phyloP scores from a whole-genome alignment of 1,140 invertebrate genomes.

The Watersipora subatra region DNA sequence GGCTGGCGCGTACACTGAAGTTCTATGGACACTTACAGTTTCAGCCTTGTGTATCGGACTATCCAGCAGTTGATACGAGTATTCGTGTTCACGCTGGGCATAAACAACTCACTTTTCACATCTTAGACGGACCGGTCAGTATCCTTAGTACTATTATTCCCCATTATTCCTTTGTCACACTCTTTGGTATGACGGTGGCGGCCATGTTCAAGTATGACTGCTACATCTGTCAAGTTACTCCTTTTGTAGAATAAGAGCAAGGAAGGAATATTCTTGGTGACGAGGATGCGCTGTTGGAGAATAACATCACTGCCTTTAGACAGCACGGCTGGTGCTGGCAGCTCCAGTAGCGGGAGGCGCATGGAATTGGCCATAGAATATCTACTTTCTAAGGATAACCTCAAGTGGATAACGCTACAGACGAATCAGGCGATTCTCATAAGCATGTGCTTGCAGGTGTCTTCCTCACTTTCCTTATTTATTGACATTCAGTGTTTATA shows the following conservation, averaged over 20 bases:
- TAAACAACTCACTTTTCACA: conserved; percentile 59
- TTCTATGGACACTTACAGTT: conserved; percentile 82
- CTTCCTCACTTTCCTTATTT: no score
- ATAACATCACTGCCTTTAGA: conserved; percentile 49
- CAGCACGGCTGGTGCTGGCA: not conserved
- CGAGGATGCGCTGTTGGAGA: conserved; percentile 87
- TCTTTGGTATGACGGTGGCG: no score
- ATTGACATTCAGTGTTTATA: not conserved
- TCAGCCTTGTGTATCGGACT: conserved; percentile 59
- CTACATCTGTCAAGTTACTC: no score
- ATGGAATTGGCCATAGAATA: conserved; percentile 89
- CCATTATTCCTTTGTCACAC: no score
- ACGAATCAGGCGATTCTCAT: conserved; percentile 78
- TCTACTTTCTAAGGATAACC: conserved; percentile 72
- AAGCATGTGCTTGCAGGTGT: conserved; percentile 76
- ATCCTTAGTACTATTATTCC: no score
- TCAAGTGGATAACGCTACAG: conserved; percentile 79
- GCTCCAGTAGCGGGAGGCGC: not conserved
- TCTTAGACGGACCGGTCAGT: conserved; percentile 24
- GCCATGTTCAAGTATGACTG: no score
- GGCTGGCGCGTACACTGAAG: conserved; percentile 61
- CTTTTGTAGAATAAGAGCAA: conserved; percentile 47
- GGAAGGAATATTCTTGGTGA: conserved; percentile 78
- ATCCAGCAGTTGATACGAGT: conserved; percentile 53
- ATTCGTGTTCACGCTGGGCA: conserved; percentile 60